phyloP scores from a whole-genome alignment of 2,797 vertebrate genomes.

The Mus caroli region DNA sequence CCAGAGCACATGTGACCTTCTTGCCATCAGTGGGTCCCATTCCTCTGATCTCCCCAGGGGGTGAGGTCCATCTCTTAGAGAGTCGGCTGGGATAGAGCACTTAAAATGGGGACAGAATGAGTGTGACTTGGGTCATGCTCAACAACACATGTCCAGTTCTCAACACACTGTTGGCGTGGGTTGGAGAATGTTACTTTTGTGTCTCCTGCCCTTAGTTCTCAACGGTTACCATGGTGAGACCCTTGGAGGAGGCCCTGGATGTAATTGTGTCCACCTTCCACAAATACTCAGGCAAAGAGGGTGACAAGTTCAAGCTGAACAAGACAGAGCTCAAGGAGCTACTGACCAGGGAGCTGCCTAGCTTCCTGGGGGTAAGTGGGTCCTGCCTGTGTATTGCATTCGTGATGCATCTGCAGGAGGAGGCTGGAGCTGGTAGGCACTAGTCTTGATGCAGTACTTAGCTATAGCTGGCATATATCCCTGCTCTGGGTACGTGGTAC shows the following conservation, averaged over 20 bases:
- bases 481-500: too few relatives aligned
- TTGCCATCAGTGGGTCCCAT: neutral
- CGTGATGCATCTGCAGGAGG: neutral
- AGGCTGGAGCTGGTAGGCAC: neutral
- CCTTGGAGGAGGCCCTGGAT: slow-evolving; percentile 85
- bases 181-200: neutral
- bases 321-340: slow-evolving; percentile 91
- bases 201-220: slow-evolving; percentile 44
- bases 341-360: slow-evolving; percentile 89
- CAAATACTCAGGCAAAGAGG: slow-evolving; percentile 89
- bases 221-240: slow-evolving; percentile 78
- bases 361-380: slow-evolving; percentile 86
- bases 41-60: neutral
- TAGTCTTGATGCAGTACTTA: too few relatives aligned
- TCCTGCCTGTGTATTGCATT: too few relatives aligned
- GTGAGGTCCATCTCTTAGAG: neutral
- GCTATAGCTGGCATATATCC: neutral
- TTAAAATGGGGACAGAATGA: neutral
- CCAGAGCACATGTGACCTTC: accelerated
- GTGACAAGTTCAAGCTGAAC: slow-evolving; percentile 89
- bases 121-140: neutral
- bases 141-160: neutral
- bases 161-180: neutral
- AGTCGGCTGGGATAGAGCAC: neutral
- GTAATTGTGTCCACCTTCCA: slow-evolving; percentile 88